Evolutionary conservation across 92 coral and sea anemone genomes (phyloP).

Genomic region (Zoanthus sansibaricus): DNA sequence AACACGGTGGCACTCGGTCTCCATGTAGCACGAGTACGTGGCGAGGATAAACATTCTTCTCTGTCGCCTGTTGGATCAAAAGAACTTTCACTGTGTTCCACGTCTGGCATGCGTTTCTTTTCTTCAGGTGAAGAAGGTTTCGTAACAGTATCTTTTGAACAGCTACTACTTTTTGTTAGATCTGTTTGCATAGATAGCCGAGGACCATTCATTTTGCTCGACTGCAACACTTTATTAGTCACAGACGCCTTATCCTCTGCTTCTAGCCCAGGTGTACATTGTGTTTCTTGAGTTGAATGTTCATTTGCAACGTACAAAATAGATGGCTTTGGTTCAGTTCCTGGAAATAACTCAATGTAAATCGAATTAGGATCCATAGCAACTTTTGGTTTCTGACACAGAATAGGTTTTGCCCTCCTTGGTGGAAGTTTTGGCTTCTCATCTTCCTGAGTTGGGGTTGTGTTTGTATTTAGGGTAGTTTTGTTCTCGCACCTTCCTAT

Average conservation of each 20-base stretch:
- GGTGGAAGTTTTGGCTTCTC: conserved; percentile 30
- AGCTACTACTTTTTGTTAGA: not conserved
- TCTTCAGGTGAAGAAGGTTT: not conserved
- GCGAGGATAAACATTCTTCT: conserved; percentile 19
- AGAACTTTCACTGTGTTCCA: not conserved
- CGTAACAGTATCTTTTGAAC: too few species aligned
- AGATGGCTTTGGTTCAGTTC: conserved; percentile 28
- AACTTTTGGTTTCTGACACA: conserved; percentile 62
- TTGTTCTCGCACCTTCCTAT: conserved; percentile 8
- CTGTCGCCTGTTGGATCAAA: not conserved
- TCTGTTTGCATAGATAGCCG: not conserved
- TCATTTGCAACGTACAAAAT: conserved; percentile 52
- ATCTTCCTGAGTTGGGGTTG: not conserved
- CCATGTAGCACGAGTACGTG: conserved; percentile 78
- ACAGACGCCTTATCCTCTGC: not conserved
- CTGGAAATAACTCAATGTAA: conserved; percentile 75
- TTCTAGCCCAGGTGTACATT: not conserved
- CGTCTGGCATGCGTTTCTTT: not conserved
- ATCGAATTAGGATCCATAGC: conserved; percentile 62
- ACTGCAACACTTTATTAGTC: not conserved
- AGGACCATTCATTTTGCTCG: not conserved
- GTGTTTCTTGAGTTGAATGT: not conserved
- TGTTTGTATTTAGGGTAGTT: not conserved
- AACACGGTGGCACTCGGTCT: conserved; percentile 85
- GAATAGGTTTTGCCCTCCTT: conserved; percentile 45